Evolutionary conservation across 1,140 invertebrate species (phyloP).

Genomic region (Brachionus plicatilis): DNA sequence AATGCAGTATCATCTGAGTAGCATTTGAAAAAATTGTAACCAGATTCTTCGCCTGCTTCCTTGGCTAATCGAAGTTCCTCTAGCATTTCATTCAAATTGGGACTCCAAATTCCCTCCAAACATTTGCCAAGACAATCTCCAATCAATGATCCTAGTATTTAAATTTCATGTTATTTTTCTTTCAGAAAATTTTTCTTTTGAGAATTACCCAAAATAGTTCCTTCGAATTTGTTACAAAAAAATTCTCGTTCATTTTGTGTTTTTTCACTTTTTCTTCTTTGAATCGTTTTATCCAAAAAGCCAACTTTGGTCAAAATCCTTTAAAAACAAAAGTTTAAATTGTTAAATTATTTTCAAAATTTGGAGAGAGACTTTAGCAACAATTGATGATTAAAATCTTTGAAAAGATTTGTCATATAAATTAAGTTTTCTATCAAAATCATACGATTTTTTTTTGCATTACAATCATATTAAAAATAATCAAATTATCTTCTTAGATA

Average conservation of each 20-base stretch:
- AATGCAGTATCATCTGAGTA: constrained; percentile 70
- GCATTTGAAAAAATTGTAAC: not conserved
- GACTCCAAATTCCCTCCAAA: constrained; percentile 13
- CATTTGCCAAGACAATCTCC: constrained; percentile 27
- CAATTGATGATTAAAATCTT: not conserved
- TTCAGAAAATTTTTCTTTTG: not conserved
- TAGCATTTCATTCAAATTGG: constrained; percentile 31
- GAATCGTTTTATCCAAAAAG: not conserved
- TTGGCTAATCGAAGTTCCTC: not conserved
- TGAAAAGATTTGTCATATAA: not conserved
- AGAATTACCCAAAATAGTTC: not conserved
- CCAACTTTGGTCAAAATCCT: constrained; percentile 33
- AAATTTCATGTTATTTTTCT: not conserved
- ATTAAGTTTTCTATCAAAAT: not conserved
- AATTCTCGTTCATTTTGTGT: constrained; percentile 12
- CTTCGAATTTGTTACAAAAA: constrained; percentile 25
- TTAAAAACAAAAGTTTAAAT: not conserved
- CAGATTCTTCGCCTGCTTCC: not conserved
- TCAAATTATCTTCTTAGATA: too few species aligned
- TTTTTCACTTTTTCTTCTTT: constrained; percentile 16
- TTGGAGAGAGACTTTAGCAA: not conserved
- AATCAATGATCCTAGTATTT: not conserved
- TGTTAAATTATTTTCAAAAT: not conserved
- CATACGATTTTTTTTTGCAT: not conserved
- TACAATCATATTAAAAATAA: too few species aligned